Evolutionary conservation across 2,797 vertebrate genomes (phyloP).

Genomic region (Coccyzus lansbergi): DNA sequence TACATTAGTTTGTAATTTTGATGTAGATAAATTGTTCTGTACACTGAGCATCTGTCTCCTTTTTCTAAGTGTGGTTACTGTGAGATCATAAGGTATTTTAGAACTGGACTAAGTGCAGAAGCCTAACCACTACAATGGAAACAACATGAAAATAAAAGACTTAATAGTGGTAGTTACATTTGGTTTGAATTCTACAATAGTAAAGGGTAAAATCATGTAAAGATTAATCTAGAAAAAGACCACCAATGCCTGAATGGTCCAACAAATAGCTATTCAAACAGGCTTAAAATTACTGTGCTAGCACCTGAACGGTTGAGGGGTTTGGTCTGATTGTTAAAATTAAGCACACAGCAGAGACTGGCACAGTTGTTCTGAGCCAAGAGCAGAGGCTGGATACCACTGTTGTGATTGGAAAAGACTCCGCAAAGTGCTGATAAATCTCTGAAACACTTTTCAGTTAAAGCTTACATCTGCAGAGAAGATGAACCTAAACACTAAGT

Average conservation of each 20-base stretch:
- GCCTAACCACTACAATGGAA: neutral
- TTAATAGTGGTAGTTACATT: neutral
- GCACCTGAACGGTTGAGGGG: neutral
- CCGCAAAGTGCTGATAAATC: neutral
- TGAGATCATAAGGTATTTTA: neutral
- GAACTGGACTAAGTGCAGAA: neutral
- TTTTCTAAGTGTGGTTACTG: neutral
- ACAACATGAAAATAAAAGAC: neutral
- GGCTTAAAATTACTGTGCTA: neutral
- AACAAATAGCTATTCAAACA: neutral
- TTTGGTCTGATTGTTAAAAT: neutral
- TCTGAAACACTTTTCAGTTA: neutral
- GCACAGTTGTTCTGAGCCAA: neutral
- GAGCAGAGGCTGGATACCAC: neutral
- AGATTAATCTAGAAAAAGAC: neutral
- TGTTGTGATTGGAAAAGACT: rapidly evolving
- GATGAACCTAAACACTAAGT: neutral
- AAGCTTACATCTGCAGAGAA: neutral
- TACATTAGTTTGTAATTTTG: neutral
- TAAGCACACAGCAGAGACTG: neutral
- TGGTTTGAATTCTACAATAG: neutral
- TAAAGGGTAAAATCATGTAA: neutral
- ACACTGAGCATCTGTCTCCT: neutral
- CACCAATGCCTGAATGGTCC: neutral
- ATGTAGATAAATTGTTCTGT: neutral